phyloP scores from a whole-genome alignment of 2,797 vertebrate species.

The Notoglanidium macrostoma region DNA sequence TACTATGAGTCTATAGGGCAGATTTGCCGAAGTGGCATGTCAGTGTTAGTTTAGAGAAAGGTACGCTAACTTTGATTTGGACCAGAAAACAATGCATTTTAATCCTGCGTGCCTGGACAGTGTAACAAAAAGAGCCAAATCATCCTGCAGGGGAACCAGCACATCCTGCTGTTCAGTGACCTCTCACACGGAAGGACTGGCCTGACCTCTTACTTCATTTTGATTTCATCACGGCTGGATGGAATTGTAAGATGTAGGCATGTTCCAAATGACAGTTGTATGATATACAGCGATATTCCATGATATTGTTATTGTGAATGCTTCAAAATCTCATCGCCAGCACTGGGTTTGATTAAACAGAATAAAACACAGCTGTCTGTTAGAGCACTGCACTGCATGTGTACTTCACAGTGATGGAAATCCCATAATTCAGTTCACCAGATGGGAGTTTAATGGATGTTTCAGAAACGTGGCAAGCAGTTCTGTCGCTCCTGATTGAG shows the following conservation, averaged over 20 bases:
- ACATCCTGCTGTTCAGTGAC: constrained; percentile 64
- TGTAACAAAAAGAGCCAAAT: constrained; percentile 28
- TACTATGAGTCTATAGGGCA: neutral
- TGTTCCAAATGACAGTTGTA: neutral
- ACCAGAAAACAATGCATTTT: neutral
- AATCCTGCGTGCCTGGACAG: neutral
- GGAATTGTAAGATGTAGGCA: neutral
- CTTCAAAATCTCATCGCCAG: neutral
- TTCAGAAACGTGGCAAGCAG: constrained; percentile 7
- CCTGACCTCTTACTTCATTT: constrained; percentile 49
- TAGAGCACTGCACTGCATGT: constrained; percentile 33
- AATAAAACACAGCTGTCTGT: constrained; percentile 46
- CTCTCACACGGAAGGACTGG: constrained; percentile 57
- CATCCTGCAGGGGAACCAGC: constrained; percentile 61
- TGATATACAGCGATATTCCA: neutral
- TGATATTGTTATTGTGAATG: neutral
- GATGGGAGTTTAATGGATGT: constrained; percentile 24
- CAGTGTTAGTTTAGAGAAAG: neutral
- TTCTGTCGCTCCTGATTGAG: constrained; percentile 6
- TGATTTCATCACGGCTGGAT: constrained; percentile 46
- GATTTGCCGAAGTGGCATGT: neutral
- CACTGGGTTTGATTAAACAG: constrained; percentile 57
- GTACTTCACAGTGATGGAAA: neutral
- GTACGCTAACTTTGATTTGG: neutral
- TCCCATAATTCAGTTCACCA: constrained; percentile 30